Evolutionary conservation across 2,113 vertebrate species (phyloP).

Genomic region (Lasiurus borealis): DNA sequence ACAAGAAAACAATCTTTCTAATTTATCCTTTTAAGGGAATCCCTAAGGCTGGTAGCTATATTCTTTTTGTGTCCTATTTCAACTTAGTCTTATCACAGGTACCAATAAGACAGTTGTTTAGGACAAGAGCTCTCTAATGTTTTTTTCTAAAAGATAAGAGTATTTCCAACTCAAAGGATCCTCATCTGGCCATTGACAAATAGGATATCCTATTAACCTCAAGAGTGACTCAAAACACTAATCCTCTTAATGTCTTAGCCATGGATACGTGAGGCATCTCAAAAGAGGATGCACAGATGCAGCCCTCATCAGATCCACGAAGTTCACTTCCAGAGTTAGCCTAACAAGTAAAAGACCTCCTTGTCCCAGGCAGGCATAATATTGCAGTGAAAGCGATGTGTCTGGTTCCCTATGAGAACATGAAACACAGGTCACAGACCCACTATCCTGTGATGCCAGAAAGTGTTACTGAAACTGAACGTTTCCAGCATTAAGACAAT

Average conservation of each 20-base stretch:
- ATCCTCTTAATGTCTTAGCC: background rate
- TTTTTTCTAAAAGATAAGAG: background rate
- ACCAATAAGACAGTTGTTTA: background rate
- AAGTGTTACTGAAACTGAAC: background rate
- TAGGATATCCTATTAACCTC: background rate
- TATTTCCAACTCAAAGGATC: background rate
- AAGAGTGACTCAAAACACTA: background rate
- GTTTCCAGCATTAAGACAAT: background rate
- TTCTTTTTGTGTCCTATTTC: background rate
- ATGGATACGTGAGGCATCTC: background rate
- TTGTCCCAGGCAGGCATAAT: background rate
- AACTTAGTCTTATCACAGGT: background rate
- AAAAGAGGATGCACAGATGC: background rate
- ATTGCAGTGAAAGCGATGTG: rapidly evolving
- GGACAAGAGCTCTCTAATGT: background rate
- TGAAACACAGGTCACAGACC: background rate
- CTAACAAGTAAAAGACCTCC: background rate
- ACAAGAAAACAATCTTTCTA: background rate
- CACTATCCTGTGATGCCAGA: background rate
- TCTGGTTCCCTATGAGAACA: background rate
- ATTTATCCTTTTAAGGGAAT: background rate
- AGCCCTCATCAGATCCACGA: background rate
- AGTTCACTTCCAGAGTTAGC: background rate
- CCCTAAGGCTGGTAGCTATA: background rate
- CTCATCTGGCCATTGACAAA: background rate